phyloP scores from a whole-genome alignment of 2,888 invertebrate species.

The Bombylius discolor region DNA sequence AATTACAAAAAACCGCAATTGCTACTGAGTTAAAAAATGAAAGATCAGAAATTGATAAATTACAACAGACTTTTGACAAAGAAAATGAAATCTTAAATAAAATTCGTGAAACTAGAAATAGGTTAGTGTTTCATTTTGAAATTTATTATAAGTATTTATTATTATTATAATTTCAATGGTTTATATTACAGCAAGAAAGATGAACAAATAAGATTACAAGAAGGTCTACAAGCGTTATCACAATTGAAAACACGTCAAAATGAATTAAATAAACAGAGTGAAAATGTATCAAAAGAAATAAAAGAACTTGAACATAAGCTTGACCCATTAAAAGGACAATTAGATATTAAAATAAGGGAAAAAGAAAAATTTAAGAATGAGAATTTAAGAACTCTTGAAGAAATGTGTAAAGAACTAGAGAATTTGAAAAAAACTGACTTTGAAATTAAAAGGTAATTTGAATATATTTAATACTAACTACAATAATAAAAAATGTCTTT shows the following conservation, averaged over 20 bases:
- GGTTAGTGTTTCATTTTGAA: slow-evolving; percentile 14
- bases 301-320: slow-evolving; percentile 35
- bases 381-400: slow-evolving; percentile 21
- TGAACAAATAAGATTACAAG: slow-evolving; percentile 54
- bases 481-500: not conserved
- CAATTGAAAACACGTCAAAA: slow-evolving; percentile 28
- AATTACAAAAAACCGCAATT: slow-evolving; percentile 40
- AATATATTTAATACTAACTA: too few relatives aligned
- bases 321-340: slow-evolving; percentile 29
- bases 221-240: slow-evolving; percentile 39
- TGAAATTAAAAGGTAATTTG: slow-evolving; percentile 27
- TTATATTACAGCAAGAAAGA: slow-evolving; percentile 41
- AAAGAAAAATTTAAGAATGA: slow-evolving; percentile 24
- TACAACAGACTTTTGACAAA: slow-evolving; percentile 37
- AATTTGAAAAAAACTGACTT: slow-evolving; percentile 24
- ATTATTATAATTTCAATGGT: not conserved
- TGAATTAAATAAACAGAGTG: slow-evolving; percentile 22
- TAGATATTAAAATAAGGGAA: slow-evolving; percentile 31
- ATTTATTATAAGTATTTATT: not conserved
- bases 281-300: slow-evolving; percentile 31
- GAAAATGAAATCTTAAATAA: slow-evolving; percentile 28
- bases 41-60: slow-evolving; percentile 38
- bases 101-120: slow-evolving; percentile 28
- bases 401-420: slow-evolving; percentile 23
- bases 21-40: slow-evolving; percentile 37